Evolutionary conservation across 2,888 invertebrate genomes (phyloP).

Genomic region (Hyppa rectilinea): DNA sequence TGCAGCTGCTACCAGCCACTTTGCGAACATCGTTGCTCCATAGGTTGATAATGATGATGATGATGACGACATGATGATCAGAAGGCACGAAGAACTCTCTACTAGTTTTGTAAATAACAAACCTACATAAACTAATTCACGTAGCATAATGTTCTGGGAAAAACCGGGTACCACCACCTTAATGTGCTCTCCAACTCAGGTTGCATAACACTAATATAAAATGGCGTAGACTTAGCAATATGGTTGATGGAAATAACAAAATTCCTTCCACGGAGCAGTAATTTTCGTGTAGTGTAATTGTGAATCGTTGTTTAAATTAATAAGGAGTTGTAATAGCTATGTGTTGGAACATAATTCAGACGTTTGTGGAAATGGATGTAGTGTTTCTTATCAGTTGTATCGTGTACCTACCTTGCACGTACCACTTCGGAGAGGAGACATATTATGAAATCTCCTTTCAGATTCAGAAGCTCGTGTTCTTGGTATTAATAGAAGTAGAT

Average conservation of each 20-base stretch:
- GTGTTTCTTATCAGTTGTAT: conserved; percentile 25
- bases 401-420: neutral
- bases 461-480: neutral
- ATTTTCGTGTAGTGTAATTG: conserved; percentile 31
- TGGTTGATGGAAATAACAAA: conserved; percentile 23
- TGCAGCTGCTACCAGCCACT: too few relatives aligned
- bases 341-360: conserved; percentile 8
- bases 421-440: neutral
- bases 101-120: too few relatives aligned
- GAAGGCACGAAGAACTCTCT: too few relatives aligned
- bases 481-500: neutral
- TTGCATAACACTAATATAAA: neutral
- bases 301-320: conserved; percentile 35
- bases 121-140: too few relatives aligned
- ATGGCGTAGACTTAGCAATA: neutral
- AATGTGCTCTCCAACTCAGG: neutral
- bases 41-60: too few relatives aligned
- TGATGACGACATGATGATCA: too few relatives aligned
- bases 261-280: conserved; percentile 14
- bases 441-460: conserved; percentile 2
- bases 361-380: conserved; percentile 8
- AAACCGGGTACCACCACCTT: neutral
- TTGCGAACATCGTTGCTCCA: too few relatives aligned
- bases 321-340: conserved; percentile 5
- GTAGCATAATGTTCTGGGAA: too few relatives aligned